Conservation (phyloP, 2,113 vertebrate genomes). For the Felis chaus region DNA sequence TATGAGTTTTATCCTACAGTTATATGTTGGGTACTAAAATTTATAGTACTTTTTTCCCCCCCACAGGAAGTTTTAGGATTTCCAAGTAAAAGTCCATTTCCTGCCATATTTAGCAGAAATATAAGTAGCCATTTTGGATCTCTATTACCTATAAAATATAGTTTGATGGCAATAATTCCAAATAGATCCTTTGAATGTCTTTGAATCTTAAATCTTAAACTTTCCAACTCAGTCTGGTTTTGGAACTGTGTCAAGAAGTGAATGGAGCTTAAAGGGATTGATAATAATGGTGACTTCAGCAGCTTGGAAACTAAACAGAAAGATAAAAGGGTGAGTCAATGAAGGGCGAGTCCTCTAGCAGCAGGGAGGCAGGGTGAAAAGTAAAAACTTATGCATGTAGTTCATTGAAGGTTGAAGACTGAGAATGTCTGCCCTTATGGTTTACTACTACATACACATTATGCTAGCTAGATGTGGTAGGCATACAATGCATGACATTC, state of each 20-base stretch:
- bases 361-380: neutral
- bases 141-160: neutral
- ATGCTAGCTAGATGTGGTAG: neutral
- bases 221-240: fast-evolving
- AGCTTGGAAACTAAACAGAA: neutral
- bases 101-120: neutral
- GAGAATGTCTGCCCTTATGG: neutral
- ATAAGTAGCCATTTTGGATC: neutral
- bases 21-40: neutral
- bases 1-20: neutral
- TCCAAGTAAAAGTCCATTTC: neutral
- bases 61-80: neutral
- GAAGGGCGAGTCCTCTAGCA: neutral
- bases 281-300: neutral
- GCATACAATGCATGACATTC: neutral
- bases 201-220: neutral
- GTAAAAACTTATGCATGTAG: neutral
- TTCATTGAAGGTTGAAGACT: neutral
- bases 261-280: neutral
- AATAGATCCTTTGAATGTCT: neutral
- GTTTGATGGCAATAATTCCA: neutral
- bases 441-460: neutral
- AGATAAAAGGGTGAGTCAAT: neutral
- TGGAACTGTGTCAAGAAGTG: neutral
- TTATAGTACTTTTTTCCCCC: neutral